Evolutionary conservation across 2,113 vertebrate genomes (phyloP), one percentile per base, ranked within the genome.

Genomic region (Pseudorhombus dupliciocellatus): DNA sequence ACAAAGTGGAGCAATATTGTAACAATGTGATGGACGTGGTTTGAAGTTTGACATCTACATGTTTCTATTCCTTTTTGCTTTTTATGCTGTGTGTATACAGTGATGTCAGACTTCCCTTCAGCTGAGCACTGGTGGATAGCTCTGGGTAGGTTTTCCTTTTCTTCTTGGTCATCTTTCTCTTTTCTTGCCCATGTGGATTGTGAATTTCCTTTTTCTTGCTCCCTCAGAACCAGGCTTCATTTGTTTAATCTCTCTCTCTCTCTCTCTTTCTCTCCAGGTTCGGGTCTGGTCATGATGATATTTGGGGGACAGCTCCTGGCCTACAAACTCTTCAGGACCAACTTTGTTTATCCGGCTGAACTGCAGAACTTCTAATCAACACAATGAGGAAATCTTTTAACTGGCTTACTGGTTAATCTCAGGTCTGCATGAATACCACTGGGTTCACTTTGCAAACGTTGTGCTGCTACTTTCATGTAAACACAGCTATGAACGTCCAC

Each of bases 211-310:
- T 25, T 2, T 30, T 15, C 42, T 9, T 22, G 3, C 37, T 11
- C 48, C 48, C 20, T 53, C 9, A 20, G 26, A 44, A 48, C 63
- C 40, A 44, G 28, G 15, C 34, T 56, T 68, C 7, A 20, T 56
- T 74, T 64, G 26, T 81, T 59, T 44, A 22, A 50, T 50, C 46
- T 20, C 26, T 57, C 8, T 42, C 20, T n/a, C 25, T 84, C 69
- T 86, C 18, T 85, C 15, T 21, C n/a, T n/a, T 7, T 37, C 34
- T 15, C 80, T 83, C 54, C 83, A 97, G 96, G 95, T 78, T 93
- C 91, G 44, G 93, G 95, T 51, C 84, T 98, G 77, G 91, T 94
- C 87, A 93, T 94, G 92, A 95, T 98, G 96, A 94, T 96, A 86
- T 94, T 92, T 69, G 93, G 92, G 78, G 95, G 95, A 83, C 95